These are phyloP conservation scores for Germaria angustata DNA, from an alignment of 2,888 invertebrate species.

Conservation along the genomic window DNA sequence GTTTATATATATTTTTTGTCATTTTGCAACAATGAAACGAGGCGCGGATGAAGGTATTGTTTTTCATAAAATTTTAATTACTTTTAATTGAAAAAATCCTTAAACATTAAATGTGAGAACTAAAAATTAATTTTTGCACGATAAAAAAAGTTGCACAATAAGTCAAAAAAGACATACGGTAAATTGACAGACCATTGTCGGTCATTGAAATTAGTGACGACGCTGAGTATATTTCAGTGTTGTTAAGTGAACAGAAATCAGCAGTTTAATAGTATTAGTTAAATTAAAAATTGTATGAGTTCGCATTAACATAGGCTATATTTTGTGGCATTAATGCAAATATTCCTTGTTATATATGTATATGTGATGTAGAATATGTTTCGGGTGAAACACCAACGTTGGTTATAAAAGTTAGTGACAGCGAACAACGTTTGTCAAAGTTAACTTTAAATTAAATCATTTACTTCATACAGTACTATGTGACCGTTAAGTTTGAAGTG, in stretches of 20 bases:
- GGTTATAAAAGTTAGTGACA: too few relatives aligned
- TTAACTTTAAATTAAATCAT: too few relatives aligned
- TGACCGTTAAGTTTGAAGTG: too few relatives aligned
- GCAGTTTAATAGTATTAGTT: too few relatives aligned
- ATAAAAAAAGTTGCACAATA: conserved; percentile 60
- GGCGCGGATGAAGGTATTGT: conserved; percentile 48
- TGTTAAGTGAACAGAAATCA: neutral
- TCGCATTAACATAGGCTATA: too few relatives aligned
- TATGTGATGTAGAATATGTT: too few relatives aligned
- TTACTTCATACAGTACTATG: too few relatives aligned
- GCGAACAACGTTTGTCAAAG: too few relatives aligned
- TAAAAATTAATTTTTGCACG: conserved; percentile 46
- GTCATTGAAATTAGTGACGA: neutral
- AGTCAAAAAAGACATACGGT: conserved; percentile 26
- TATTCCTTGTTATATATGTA: too few relatives aligned
- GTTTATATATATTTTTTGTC: conserved; percentile 23
- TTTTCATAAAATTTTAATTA: neutral
- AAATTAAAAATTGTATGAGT: too few relatives aligned
- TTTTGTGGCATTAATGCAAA: too few relatives aligned
- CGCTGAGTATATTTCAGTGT: neutral
- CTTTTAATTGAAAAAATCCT: conserved; percentile 41
- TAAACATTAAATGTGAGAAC: neutral
- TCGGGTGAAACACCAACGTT: too few relatives aligned
- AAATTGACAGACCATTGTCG: conserved; percentile 15
- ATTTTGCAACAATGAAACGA: conserved; percentile 56